A percentile compares a stretch with the other conserved stretches of the same genome.
Evolutionary conservation across 2,113 vertebrate genomes (phyloP).

Genomic region (Corythornis madagascariensis): DNA sequence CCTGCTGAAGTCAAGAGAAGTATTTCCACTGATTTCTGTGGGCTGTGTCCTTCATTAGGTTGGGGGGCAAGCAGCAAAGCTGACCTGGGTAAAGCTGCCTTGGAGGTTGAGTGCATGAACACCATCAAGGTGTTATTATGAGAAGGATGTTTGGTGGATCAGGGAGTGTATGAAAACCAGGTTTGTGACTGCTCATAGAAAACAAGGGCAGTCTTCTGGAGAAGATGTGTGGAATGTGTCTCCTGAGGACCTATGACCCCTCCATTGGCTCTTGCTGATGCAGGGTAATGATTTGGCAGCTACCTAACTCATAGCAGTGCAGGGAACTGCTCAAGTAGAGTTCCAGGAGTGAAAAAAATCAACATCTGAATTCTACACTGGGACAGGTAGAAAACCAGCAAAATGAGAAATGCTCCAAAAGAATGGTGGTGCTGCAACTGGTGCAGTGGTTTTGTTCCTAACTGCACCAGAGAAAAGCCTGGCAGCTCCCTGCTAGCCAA

Average conservation of each 20-base stretch:
- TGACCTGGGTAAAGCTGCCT: background rate
- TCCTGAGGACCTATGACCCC: background rate
- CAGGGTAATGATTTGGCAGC: background rate
- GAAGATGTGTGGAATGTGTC: accelerated
- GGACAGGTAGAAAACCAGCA: background rate
- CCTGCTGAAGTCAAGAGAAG: background rate
- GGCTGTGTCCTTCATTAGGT: accelerated
- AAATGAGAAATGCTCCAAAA: background rate
- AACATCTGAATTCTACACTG: background rate
- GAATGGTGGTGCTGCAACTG: background rate
- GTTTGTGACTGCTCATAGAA: background rate
- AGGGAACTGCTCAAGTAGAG: background rate
- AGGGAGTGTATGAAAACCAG: background rate
- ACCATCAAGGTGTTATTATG: accelerated
- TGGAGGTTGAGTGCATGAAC: no score
- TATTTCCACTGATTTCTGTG: background rate
- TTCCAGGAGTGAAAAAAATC: background rate
- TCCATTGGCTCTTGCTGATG: background rate
- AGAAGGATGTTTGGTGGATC: background rate
- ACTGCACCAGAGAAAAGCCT: background rate
- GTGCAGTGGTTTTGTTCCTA: background rate
- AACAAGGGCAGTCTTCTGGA: background rate
- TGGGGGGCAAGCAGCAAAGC: background rate
- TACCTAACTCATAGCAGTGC: background rate
- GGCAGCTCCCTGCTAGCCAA: background rate